A percentile compares a stretch with the other conserved stretches of the same genome.
Conservation (phyloP, 1,140 invertebrate species). For the Scaptodrosophila lebanonensis region DNA sequence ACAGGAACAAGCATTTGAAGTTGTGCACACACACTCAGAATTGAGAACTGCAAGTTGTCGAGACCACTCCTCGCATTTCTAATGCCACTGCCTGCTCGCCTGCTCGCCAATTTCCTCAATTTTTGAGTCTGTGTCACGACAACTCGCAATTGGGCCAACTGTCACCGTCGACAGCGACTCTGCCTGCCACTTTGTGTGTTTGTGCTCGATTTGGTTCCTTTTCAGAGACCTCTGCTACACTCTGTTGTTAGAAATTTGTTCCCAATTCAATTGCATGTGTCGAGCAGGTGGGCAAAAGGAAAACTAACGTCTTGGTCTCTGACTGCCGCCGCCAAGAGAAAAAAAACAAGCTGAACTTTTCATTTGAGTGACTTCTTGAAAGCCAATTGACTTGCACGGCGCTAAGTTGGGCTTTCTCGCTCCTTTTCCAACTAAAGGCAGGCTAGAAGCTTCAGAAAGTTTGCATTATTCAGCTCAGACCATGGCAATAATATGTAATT, state of each 20-base stretch:
- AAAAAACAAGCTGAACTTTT: conserved; percentile 51
- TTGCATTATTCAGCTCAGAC: conserved; percentile 54
- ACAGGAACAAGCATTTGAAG: too few relatives aligned
- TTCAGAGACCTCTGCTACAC: not conserved
- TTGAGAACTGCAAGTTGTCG: too few relatives aligned
- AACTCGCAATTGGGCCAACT: conserved; percentile 66
- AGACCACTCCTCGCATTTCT: conserved; percentile 59
- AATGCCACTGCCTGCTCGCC: conserved; percentile 61
- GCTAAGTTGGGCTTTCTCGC: conserved; percentile 36
- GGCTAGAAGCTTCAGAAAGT: conserved; percentile 23
- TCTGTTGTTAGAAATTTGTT: conserved; percentile 25
- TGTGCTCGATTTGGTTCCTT: conserved; percentile 40
- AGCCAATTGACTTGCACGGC: conserved; percentile 60
- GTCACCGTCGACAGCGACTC: conserved; percentile 23
- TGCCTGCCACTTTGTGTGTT: conserved; percentile 4
- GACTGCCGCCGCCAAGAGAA: too few relatives aligned
- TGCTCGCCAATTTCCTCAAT: conserved; percentile 64
- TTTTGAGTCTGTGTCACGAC: conserved; percentile 59
- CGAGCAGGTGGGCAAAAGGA: too few relatives aligned
- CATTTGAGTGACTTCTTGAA: conserved; percentile 67
- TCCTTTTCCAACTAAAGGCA: conserved; percentile 17
- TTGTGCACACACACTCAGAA: too few relatives aligned
- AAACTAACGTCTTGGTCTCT: too few relatives aligned
- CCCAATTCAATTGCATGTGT: conserved; percentile 68
- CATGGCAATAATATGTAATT: conserved; percentile 65